A percentile compares a stretch with the other conserved stretches of the same genome.
phyloP scores from a whole-genome alignment of 2,888 invertebrate species.

The Tromatobia lineatoria region DNA sequence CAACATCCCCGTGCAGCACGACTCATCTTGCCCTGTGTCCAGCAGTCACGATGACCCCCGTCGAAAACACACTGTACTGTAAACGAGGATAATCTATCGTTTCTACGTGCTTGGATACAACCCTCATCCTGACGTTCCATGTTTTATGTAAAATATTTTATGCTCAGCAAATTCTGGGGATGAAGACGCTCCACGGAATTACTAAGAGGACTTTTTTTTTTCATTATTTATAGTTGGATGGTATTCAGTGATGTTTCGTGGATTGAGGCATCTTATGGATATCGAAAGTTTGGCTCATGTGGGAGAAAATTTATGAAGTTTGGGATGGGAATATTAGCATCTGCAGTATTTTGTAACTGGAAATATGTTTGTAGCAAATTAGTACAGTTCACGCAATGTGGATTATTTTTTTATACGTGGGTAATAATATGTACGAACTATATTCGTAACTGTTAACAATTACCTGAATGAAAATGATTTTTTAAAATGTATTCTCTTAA shows the following conservation, averaged over 20 bases:
- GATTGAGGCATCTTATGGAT: not conserved
- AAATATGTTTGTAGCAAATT: too few relatives aligned
- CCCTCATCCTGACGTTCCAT: constrained; percentile 67
- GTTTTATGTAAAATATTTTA: constrained; percentile 49
- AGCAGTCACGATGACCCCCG: constrained; percentile 68
- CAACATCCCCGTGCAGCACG: constrained; percentile 31
- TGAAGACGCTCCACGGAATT: not conserved
- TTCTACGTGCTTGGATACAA: constrained; percentile 68
- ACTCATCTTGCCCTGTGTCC: constrained; percentile 36
- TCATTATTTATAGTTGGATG: not conserved
- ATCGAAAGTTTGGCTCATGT: too few relatives aligned
- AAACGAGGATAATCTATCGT: constrained; percentile 67
- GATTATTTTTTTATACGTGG: too few relatives aligned
- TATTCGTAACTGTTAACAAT: too few relatives aligned
- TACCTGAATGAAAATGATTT: too few relatives aligned
- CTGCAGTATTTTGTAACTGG: too few relatives aligned
- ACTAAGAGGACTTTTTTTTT: not conserved
- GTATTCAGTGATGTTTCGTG: not conserved
- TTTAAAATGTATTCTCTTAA: too few relatives aligned
- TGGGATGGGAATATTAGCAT: too few relatives aligned
- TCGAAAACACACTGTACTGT: constrained; percentile 62
- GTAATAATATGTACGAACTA: too few relatives aligned
- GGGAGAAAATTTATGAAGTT: too few relatives aligned
- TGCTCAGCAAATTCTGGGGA: not conserved
- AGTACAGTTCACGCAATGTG: too few relatives aligned